Percentiles rank a stretch among this genome's conserved stretches.
Evolutionary conservation across 2,113 vertebrate species (phyloP).

Genomic region (Anseranas semipalmata): DNA sequence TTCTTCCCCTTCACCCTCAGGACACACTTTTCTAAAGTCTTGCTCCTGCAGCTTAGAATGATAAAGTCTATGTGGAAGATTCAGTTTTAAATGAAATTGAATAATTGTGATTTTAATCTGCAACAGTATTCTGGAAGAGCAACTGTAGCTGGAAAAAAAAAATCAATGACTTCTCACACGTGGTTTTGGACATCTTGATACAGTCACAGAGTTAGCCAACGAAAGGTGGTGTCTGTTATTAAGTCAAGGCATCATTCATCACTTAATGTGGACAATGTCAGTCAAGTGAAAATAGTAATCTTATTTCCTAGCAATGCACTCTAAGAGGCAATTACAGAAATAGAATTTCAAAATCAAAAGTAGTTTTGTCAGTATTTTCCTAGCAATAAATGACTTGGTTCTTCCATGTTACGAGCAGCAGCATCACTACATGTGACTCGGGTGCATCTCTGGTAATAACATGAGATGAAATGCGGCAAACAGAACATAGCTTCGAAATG

Average conservation of each 20-base stretch:
- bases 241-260: background rate
- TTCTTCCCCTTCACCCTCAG: background rate
- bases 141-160: background rate
- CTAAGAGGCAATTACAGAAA: background rate
- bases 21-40: background rate
- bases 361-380: background rate
- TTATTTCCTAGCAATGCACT: background rate
- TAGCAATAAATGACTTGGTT: background rate
- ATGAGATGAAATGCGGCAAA: background rate
- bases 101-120: background rate
- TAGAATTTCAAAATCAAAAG: background rate
- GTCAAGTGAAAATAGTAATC: background rate
- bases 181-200: background rate
- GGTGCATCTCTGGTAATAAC: background rate
- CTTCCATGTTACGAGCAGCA: background rate
- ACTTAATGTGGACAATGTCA: background rate
- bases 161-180: background rate
- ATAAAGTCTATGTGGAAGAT: background rate
- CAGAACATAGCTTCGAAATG: background rate
- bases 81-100: background rate
- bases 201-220: background rate
- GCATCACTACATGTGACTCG: rapidly evolving
- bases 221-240: background rate
- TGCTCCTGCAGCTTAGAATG: background rate
- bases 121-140: background rate